Evolutionary conservation across 2,888 invertebrate species (phyloP).

Genomic region (Melieria picta): DNA sequence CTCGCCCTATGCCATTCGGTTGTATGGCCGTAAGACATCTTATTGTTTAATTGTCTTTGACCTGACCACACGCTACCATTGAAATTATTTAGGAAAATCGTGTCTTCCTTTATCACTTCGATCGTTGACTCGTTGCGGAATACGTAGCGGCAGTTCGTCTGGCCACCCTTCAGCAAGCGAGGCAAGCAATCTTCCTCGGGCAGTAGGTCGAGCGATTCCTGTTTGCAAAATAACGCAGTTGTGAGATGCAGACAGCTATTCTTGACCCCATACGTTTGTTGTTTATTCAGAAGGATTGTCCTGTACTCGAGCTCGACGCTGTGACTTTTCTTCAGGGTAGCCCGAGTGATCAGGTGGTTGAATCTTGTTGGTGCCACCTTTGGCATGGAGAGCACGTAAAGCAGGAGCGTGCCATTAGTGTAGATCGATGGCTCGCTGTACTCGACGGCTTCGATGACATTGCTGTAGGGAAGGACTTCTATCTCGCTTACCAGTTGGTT

Average conservation of each 20-base stretch:
- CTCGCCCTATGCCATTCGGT: no score
- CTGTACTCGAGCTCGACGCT: no score
- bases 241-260: neutral
- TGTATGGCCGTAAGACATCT: no score
- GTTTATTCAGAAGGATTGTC: neutral
- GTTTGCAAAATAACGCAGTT: neutral
- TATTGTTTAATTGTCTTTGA: no score
- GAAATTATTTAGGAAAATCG: neutral
- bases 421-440: conserved; percentile 31
- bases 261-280: neutral
- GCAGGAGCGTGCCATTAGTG: conserved; percentile 37
- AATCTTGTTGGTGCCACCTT: neutral
- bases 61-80: conserved; percentile 7
- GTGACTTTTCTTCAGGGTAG: no score
- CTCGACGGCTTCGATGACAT: conserved; percentile 33
- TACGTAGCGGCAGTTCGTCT: neutral
- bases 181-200: neutral
- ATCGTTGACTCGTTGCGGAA: neutral
- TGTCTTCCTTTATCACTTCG: conserved; percentile 6
- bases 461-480: neutral
- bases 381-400: conserved; percentile 24
- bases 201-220: neutral
- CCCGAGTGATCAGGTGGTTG: no score
- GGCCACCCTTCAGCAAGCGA: neutral
- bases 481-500: no score